Evolutionary conservation across 2,888 invertebrate species (phyloP).

Genomic region (Psococerastis gibbosa): DNA sequence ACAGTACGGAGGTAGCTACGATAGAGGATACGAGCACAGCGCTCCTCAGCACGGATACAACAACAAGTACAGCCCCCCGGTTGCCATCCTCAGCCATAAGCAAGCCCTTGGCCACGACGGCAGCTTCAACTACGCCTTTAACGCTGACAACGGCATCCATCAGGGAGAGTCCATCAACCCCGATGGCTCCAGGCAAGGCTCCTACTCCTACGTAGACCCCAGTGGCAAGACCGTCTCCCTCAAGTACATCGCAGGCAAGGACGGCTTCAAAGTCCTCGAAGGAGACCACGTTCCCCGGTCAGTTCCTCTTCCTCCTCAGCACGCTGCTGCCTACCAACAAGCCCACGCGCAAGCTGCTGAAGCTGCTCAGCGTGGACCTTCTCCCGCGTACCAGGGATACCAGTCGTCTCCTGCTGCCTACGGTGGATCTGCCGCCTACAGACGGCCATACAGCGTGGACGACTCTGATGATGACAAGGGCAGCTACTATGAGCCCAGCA

Average conservation of each 20-base stretch:
- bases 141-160: conserved; percentile 46
- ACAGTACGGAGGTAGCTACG: not conserved
- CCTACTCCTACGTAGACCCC: conserved; percentile 45
- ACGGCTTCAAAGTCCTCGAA: conserved; percentile 31
- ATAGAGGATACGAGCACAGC: not conserved
- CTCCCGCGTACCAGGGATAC: conserved; percentile 17
- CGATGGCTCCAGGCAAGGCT: conserved; percentile 43
- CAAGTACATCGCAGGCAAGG: conserved; percentile 31
- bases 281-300: conserved; percentile 28
- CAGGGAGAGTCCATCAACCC: conserved; percentile 48
- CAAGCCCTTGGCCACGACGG: conserved; percentile 44
- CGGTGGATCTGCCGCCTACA: conserved; percentile 15
- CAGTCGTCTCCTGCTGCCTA: conserved; percentile 23
- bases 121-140: conserved; percentile 45
- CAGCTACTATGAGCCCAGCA: conserved; percentile 27
- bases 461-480: conserved; percentile 26
- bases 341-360: conserved; percentile 11
- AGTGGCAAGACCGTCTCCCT: conserved; percentile 42
- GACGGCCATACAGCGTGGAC: conserved; percentile 27
- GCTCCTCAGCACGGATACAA: conserved; percentile 13
- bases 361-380: conserved; percentile 8
- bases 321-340: conserved; percentile 15
- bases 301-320: conserved; percentile 15
- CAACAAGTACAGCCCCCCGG: conserved; percentile 23
- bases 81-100: conserved; percentile 39